phyloP scores from a whole-genome alignment of 2,888 invertebrate genomes.

The Dysmachus trigonus region DNA sequence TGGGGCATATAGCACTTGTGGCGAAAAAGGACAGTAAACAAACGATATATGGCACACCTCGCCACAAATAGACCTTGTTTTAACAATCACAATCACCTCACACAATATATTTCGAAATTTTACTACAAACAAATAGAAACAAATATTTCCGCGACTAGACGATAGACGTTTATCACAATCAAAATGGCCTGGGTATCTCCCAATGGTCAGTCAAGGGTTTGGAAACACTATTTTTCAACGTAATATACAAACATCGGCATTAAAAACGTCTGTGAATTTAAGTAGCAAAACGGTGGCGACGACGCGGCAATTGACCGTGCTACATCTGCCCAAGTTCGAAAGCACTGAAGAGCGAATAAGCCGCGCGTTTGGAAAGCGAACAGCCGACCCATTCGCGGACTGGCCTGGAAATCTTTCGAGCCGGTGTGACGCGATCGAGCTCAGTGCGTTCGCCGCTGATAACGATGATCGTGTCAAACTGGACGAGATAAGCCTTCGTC shows the following conservation, averaged over 20 bases:
- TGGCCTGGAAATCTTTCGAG: not conserved
- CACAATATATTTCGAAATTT: not conserved
- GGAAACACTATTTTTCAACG: not conserved
- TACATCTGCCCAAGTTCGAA: slow-evolving; percentile 8
- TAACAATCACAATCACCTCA: not conserved
- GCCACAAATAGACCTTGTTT: not conserved
- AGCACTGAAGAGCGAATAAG: not conserved
- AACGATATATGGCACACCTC: not conserved
- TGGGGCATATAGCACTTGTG: not conserved
- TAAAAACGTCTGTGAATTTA: not conserved
- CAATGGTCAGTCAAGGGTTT: not conserved
- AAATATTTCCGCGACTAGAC: not conserved
- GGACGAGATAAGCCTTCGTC: not conserved
- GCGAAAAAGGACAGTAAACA: not conserved
- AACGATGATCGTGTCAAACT: not conserved
- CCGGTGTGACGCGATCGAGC: not conserved
- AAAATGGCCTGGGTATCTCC: not conserved
- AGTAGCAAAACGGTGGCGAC: not conserved
- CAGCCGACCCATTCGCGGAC: not conserved
- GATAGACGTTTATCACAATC: not conserved
- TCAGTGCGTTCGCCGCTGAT: not conserved
- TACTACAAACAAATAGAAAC: not conserved
- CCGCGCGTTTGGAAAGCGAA: not conserved
- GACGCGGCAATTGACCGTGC: slow-evolving; percentile 11
- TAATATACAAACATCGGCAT: not conserved